phyloP scores from a whole-genome alignment of 2,113 vertebrate genomes.

The Salvelinus namaycush region DNA sequence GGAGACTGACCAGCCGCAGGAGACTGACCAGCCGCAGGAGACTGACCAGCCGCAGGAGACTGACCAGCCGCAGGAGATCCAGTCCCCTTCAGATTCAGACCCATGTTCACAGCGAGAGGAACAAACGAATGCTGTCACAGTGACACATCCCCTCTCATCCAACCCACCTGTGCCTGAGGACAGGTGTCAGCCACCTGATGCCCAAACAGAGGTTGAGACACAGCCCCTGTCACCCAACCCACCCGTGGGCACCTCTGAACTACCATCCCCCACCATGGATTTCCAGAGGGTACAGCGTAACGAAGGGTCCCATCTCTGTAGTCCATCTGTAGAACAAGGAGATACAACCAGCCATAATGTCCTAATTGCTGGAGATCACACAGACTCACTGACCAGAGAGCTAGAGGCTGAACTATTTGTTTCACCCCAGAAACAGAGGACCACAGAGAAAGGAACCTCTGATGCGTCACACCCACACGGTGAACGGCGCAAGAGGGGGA shows the following conservation, averaged over 20 bases:
- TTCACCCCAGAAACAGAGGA: no score
- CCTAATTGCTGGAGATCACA: neutral
- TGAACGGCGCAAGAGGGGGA: conserved; percentile 3
- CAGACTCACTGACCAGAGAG: neutral
- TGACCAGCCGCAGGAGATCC: neutral
- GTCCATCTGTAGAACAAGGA: neutral
- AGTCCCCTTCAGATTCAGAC: no score
- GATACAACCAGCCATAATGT: neutral
- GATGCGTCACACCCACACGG: neutral
- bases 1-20: no score
- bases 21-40: no score
- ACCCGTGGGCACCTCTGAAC: neutral
- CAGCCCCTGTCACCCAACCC: neutral
- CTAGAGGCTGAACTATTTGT: neutral
- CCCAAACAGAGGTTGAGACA: neutral
- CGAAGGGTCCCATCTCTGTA: neutral
- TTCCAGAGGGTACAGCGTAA: conserved; percentile 2
- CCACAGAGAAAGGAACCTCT: neutral
- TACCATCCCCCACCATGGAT: neutral
- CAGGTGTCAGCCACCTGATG: neutral
- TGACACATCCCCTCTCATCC: neutral
- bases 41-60: no score
- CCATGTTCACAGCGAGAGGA: no score
- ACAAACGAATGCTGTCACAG: no score
- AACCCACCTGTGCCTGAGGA: neutral